These are phyloP conservation scores for Eudyptes chrysolophus DNA, from an alignment of 2,113 vertebrate genomes.

Conservation along the genomic window DNA sequence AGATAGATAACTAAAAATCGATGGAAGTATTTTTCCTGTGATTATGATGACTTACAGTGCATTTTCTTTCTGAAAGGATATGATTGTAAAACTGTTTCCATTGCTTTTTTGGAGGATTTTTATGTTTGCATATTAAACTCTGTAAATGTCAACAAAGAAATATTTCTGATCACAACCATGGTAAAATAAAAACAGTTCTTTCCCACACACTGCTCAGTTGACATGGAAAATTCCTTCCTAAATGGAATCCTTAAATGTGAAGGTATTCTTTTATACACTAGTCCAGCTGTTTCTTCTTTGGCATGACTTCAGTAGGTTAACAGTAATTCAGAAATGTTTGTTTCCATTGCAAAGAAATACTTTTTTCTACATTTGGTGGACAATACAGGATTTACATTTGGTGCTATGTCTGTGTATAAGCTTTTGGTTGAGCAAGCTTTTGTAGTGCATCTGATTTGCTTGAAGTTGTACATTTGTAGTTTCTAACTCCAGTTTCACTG, in stretches of 20 bases:
- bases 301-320: not conserved
- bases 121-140: conserved; percentile 6
- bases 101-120: not conserved
- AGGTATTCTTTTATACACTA: not conserved
- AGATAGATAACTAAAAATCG: not conserved
- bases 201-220: not conserved
- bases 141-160: not conserved
- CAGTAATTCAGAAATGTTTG: not conserved
- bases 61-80: not conserved
- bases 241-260: not conserved
- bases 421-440: not conserved
- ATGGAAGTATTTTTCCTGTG: not conserved
- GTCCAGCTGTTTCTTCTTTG: not conserved
- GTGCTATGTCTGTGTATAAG: not conserved
- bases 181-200: not conserved
- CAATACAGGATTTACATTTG: not conserved
- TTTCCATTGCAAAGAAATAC: not conserved
- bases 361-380: not conserved
- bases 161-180: not conserved
- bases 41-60: not conserved
- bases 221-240: not conserved
- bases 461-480: not conserved
- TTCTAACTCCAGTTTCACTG: not conserved
- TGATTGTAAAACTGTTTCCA: not conserved
- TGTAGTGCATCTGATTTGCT: not conserved